phyloP scores from a whole-genome alignment of 2,113 vertebrate genomes.

The Asarcornis scutulata region DNA sequence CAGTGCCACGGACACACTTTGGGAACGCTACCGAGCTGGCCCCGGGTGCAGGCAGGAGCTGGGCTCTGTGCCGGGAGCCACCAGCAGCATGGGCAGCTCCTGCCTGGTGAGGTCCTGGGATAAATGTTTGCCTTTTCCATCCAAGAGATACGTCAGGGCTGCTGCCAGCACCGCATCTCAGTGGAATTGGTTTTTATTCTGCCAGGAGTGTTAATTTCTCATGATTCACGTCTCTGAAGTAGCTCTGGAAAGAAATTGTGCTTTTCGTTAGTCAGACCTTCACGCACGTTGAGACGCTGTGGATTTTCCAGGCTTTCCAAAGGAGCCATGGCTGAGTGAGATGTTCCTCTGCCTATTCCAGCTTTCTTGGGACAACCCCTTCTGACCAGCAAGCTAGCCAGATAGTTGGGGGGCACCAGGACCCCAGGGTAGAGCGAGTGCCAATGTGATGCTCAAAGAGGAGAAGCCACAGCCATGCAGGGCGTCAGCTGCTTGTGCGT shows the following conservation, averaged over 20 bases:
- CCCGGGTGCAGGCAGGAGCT: not conserved
- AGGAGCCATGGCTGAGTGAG: conserved; percentile 29
- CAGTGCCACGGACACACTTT: fast-evolving
- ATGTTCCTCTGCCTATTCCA: conserved; percentile 59
- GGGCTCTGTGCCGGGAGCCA: fast-evolving
- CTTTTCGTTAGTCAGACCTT: conserved; percentile 1
- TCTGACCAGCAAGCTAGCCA: not conserved
- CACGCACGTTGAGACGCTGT: not conserved
- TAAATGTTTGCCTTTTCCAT: conserved; percentile 20
- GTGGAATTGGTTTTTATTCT: not conserved
- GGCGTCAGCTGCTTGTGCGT: not conserved
- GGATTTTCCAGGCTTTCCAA: conserved; percentile 57
- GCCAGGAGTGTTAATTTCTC: conserved; percentile 43
- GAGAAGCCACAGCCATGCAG: not conserved
- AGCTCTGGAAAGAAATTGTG: conserved; percentile 50
- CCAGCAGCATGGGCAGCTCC: not conserved
- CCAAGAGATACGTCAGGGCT: not conserved
- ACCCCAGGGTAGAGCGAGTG: not conserved
- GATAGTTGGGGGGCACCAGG: not conserved
- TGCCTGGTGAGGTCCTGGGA: not conserved
- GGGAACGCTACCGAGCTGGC: not conserved
- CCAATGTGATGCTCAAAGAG: fast-evolving
- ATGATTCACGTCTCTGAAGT: conserved; percentile 59
- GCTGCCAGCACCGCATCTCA: conserved; percentile 13
- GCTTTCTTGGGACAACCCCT: conserved; percentile 50